phyloP scores from a whole-genome alignment of 2,888 invertebrate genomes.

The Neelides folsomi region DNA sequence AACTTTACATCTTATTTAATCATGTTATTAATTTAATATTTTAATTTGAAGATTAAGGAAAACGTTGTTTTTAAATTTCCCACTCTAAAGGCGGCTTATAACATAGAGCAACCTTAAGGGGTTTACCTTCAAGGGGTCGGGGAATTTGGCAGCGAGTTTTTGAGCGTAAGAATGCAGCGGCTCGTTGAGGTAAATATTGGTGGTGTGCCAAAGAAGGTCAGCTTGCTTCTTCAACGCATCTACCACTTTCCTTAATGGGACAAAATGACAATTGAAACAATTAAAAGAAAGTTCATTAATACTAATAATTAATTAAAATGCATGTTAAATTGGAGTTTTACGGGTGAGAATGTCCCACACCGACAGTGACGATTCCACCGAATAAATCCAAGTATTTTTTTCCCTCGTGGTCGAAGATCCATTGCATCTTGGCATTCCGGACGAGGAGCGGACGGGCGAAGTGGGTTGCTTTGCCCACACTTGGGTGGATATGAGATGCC shows the following conservation, averaged over 20 bases:
- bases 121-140: slow-evolving; percentile 65
- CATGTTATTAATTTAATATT: too few species aligned
- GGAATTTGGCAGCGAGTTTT: slow-evolving; percentile 63
- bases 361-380: slow-evolving; percentile 92
- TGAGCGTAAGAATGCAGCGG: slow-evolving; percentile 81
- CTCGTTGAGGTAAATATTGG: slow-evolving; percentile 80
- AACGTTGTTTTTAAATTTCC: too few species aligned
- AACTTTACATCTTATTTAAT: too few species aligned
- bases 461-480: slow-evolving; percentile 56
- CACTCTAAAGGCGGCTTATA: too few species aligned
- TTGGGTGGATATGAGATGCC: slow-evolving; percentile 45
- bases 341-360: slow-evolving; percentile 97
- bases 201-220: slow-evolving; percentile 75
- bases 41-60: too few species aligned
- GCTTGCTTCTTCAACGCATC: slow-evolving; percentile 66
- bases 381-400: slow-evolving; percentile 85
- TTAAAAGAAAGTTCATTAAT: neutral
- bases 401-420: slow-evolving; percentile 75
- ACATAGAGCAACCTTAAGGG: too few species aligned
- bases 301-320: too few species aligned
- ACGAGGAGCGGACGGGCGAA: slow-evolving; percentile 74
- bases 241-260: slow-evolving; percentile 57
- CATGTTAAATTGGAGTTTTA: slow-evolving; percentile 47
- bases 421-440: slow-evolving; percentile 79
- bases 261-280: slow-evolving; percentile 34